Percentiles rank a stretch among this genome's conserved stretches.
phyloP scores from a whole-genome alignment of 2,888 invertebrate species.

The Eupithecia subumbrata region DNA sequence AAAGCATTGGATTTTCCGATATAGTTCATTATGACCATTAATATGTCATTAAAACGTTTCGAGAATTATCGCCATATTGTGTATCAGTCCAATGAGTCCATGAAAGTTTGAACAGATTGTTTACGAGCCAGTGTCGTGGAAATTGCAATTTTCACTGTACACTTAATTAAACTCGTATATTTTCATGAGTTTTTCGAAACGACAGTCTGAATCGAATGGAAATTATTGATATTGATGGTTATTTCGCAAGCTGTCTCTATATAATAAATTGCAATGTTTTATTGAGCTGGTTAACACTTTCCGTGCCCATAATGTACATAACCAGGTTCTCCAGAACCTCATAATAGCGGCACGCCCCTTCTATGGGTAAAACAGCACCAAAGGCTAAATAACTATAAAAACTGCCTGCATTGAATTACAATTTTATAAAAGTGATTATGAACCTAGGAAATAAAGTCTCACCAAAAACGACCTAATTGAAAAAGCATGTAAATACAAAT shows the following conservation, averaged over 20 bases:
- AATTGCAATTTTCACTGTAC: slow-evolving; percentile 39
- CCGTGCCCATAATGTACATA: neutral
- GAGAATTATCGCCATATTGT: slow-evolving; percentile 13
- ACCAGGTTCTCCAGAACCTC: too few species aligned
- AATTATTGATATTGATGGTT: slow-evolving; percentile 20
- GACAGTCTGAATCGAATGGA: slow-evolving; percentile 16
- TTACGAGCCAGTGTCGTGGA: slow-evolving; percentile 38
- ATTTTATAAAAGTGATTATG: too few species aligned
- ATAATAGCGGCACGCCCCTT: neutral
- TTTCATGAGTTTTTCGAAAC: slow-evolving; percentile 32
- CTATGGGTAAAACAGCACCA: neutral
- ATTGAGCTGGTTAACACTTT: neutral
- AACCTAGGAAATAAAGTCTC: too few species aligned
- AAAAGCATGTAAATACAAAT: too few species aligned
- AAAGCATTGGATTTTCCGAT: slow-evolving; percentile 1
- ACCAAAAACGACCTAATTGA: too few species aligned
- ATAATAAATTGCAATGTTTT: neutral
- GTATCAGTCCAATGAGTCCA: slow-evolving; percentile 32
- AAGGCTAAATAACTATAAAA: too few species aligned
- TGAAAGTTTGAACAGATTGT: slow-evolving; percentile 35
- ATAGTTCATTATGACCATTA: neutral
- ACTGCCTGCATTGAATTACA: too few species aligned
- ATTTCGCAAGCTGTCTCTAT: neutral
- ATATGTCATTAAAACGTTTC: neutral
- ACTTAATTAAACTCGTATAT: slow-evolving; percentile 40